Conservation (phyloP, 2,888 invertebrate genomes). For the Stenichneumon culpator region DNA sequence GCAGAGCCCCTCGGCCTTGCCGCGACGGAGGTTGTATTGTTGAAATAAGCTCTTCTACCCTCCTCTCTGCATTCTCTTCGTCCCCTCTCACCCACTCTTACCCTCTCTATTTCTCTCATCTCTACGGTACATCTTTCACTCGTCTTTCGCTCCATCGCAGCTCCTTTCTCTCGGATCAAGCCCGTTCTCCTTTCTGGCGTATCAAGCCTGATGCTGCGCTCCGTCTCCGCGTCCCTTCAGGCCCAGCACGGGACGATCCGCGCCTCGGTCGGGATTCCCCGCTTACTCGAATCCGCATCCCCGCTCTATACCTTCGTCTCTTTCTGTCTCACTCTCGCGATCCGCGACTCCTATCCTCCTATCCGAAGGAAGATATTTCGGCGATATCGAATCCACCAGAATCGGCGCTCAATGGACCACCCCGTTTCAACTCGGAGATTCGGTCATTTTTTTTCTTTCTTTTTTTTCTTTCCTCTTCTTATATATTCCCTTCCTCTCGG, state of each 20-base stretch:
- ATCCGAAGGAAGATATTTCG: constrained; percentile 74
- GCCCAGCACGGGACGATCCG: constrained; percentile 34
- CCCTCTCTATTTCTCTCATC: constrained; percentile 48
- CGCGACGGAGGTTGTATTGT: constrained; percentile 79
- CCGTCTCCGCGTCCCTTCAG: constrained; percentile 24
- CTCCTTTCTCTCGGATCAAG: constrained; percentile 58
- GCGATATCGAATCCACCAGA: constrained; percentile 76
- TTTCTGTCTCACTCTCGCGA: neutral
- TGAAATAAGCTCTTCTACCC: constrained; percentile 77
- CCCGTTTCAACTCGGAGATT: constrained; percentile 78
- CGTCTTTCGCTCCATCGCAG: constrained; percentile 47
- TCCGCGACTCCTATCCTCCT: constrained; percentile 67
- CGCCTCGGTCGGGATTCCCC: constrained; percentile 24
- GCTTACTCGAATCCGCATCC: constrained; percentile 47
- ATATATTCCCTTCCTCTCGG: constrained; percentile 19
- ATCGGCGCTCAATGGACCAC: constrained; percentile 76
- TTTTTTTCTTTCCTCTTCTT: neutral
- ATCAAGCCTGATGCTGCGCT: constrained; percentile 31
- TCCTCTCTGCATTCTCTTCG: constrained; percentile 59
- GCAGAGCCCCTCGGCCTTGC: constrained; percentile 70
- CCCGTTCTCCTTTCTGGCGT: constrained; percentile 49
- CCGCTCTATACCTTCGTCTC: neutral
- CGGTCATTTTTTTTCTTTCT: constrained; percentile 75
- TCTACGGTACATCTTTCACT: neutral
- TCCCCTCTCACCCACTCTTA: constrained; percentile 46